A percentile compares a stretch with the other conserved stretches of the same genome.
Evolutionary conservation across 2,797 vertebrate species (phyloP).

Genomic region (Onychomys arenicola): DNA sequence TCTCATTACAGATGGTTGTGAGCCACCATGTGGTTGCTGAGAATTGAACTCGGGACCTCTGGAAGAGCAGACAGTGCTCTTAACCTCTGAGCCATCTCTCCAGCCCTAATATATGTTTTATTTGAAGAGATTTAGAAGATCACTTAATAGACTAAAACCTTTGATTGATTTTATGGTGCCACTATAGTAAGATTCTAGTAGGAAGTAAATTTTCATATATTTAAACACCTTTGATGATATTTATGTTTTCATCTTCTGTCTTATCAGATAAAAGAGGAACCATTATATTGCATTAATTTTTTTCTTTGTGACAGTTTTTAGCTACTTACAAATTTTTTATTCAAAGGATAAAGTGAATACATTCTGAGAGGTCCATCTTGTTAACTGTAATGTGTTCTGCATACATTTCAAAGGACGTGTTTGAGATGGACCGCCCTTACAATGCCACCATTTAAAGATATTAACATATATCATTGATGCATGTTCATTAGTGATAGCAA

Average conservation of each 20-base stretch:
- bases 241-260: background rate
- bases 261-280: slow-evolving; percentile 26
- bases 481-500: background rate
- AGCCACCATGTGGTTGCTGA: too few relatives aligned
- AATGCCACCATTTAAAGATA: background rate
- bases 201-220: slow-evolving; percentile 28
- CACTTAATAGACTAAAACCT: background rate
- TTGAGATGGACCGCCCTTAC: background rate
- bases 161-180: slow-evolving; percentile 39
- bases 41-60: too few relatives aligned
- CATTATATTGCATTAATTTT: slow-evolving; percentile 33
- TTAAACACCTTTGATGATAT: slow-evolving; percentile 15
- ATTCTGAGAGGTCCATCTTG: slow-evolving; percentile 5
- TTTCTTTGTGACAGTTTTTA: background rate
- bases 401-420: slow-evolving; percentile 25
- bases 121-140: slow-evolving; percentile 34
- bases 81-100: too few relatives aligned
- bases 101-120: too few relatives aligned
- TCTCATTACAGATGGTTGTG: too few relatives aligned
- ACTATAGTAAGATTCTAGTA: slow-evolving; percentile 24
- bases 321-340: slow-evolving; percentile 23
- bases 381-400: background rate
- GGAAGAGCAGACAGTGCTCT: too few relatives aligned
- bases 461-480: background rate
- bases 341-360: slow-evolving; percentile 10